phyloP scores from a whole-genome alignment of 2,888 invertebrate genomes.

The Yponomeuta cagnagella region DNA sequence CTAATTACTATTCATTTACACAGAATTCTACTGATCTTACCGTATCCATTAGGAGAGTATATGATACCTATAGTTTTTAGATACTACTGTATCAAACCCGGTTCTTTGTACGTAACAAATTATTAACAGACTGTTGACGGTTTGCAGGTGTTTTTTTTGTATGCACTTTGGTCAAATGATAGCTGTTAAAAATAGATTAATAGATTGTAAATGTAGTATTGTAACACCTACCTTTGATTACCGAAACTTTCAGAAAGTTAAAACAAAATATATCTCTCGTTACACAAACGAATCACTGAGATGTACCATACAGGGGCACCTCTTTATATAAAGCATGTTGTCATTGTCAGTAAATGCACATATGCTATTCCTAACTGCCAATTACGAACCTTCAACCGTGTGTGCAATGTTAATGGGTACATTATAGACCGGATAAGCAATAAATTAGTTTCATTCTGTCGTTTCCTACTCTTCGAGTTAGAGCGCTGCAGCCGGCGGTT shows the following conservation, averaged over 20 bases:
- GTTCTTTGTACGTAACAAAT: no score
- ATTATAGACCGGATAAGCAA: conserved; percentile 27
- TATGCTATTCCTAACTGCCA: conserved; percentile 32
- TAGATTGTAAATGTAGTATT: no score
- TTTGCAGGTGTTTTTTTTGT: no score
- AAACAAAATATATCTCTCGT: background rate
- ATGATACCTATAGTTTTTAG: no score
- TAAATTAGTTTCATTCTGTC: conserved; percentile 20
- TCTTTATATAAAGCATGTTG: conserved; percentile 42
- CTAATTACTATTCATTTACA: no score
- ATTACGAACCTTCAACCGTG: conserved; percentile 38
- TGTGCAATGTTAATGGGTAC: conserved; percentile 32
- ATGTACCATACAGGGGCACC: background rate
- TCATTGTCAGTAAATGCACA: conserved; percentile 41
- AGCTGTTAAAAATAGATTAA: no score
- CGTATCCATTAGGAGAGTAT: no score
- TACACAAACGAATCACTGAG: background rate
- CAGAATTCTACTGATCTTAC: no score
- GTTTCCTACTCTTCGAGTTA: conserved; percentile 17
- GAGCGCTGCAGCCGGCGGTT: no score
- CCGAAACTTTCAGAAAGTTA: background rate
- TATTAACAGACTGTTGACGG: no score
- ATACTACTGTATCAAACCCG: no score
- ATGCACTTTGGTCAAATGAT: no score
- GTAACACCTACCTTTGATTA: background rate